Conservation (phyloP, 2,797 vertebrate genomes). For the Eurystomus glaucurus region DNA sequence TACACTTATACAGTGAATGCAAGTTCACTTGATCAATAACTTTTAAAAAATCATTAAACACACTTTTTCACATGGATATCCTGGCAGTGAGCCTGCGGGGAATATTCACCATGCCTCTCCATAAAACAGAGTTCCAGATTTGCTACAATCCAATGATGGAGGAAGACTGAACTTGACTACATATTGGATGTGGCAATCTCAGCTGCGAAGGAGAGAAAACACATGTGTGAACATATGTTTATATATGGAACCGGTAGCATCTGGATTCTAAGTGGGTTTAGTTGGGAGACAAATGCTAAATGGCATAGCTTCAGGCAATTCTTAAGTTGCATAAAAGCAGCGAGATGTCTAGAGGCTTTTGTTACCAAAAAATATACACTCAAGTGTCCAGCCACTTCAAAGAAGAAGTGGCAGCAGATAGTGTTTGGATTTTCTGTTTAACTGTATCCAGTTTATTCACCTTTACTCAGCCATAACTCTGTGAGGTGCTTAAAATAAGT, state of each 20-base stretch:
- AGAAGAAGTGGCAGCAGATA: not conserved
- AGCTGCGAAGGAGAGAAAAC: not conserved
- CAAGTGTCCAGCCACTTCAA: not conserved
- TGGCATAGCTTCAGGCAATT: not conserved
- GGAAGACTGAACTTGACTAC: not conserved
- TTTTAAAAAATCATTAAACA: not conserved
- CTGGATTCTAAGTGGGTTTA: not conserved
- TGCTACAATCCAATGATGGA: not conserved
- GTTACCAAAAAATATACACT: not conserved
- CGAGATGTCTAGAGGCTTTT: not conserved
- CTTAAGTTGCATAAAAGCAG: not conserved
- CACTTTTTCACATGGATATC: not conserved
- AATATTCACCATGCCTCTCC: not conserved
- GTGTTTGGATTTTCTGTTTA: accelerated
- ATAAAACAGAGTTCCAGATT: not conserved
- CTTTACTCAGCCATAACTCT: not conserved
- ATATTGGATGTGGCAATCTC: not conserved
- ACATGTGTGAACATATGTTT: not conserved
- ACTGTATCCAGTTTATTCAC: not conserved
- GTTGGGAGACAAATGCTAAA: not conserved
- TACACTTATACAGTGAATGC: not conserved
- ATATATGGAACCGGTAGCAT: not conserved
- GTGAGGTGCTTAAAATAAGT: not conserved
- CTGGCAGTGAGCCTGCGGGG: not conserved
- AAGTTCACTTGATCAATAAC: not conserved